phyloP scores from a whole-genome alignment of 2,797 vertebrate genomes.

The Brotula barbata region DNA sequence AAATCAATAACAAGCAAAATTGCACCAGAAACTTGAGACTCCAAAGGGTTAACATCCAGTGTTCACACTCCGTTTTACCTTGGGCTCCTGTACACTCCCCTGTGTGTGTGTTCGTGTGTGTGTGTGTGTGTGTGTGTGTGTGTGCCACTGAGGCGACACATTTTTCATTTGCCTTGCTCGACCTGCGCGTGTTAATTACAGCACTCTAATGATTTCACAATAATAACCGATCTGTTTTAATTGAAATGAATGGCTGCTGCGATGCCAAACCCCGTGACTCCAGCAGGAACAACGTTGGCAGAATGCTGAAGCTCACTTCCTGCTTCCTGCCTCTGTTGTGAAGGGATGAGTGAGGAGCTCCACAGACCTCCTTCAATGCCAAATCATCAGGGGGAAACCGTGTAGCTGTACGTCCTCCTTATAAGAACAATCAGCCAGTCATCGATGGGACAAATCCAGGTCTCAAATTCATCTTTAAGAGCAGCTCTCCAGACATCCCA shows the following conservation, averaged over 20 bases:
- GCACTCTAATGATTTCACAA: slow-evolving; percentile 65
- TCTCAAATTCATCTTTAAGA: no score
- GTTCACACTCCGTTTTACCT: slow-evolving; percentile 5
- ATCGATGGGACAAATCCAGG: no score
- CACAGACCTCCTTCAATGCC: slow-evolving; percentile 26
- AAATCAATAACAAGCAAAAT: no score
- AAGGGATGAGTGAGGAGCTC: slow-evolving; percentile 47
- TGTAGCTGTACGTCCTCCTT: no score
- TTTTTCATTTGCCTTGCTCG: slow-evolving; percentile 66
- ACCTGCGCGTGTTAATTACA: slow-evolving; percentile 62
- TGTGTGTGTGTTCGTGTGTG: slow-evolving; percentile 22
- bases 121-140: slow-evolving; percentile 11
- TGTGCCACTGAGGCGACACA: slow-evolving; percentile 33
- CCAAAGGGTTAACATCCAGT: neutral
- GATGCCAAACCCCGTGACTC: slow-evolving; percentile 62
- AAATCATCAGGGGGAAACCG: slow-evolving; percentile 12
- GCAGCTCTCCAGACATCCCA: no score
- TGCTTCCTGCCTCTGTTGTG: slow-evolving; percentile 23
- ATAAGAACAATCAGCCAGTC: no score
- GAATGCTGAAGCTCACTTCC: slow-evolving; percentile 18
- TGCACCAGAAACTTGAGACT: no score
- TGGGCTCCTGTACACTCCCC: slow-evolving; percentile 6
- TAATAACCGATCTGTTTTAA: slow-evolving; percentile 73
- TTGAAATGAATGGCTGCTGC: slow-evolving; percentile 73
- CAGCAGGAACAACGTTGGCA: slow-evolving; percentile 29